Conservation (phyloP, 2,797 vertebrate species). For the Mergus octosetaceus region DNA sequence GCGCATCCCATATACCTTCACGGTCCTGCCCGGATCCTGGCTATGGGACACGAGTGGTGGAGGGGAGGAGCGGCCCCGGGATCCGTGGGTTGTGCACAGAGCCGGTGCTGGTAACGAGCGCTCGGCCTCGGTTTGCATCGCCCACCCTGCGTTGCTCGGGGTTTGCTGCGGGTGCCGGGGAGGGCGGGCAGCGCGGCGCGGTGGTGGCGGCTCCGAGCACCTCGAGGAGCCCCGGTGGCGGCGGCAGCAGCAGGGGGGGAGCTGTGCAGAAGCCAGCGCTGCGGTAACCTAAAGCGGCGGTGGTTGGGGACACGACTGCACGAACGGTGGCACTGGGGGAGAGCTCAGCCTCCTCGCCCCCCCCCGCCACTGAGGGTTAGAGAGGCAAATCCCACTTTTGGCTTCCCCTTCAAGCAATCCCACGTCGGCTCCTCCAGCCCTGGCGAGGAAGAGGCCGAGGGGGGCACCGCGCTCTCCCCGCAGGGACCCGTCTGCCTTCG, state of each 20-base stretch:
- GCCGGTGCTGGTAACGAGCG: rapidly evolving
- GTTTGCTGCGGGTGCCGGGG: neutral
- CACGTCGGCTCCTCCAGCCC: neutral
- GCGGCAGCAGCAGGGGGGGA: neutral
- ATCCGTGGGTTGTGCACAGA: neutral
- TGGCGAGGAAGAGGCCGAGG: neutral
- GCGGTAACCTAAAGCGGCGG: neutral
- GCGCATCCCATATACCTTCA: neutral
- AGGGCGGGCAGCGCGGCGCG: neutral
- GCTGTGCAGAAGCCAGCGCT: neutral
- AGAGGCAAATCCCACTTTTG: neutral
- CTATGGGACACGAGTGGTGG: rapidly evolving
- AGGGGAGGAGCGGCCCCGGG: neutral
- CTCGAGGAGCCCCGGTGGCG: neutral
- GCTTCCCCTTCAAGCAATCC: neutral
- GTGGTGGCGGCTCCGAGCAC: neutral
- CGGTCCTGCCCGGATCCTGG: neutral
- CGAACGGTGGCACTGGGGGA: neutral
- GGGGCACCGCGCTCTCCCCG: rapidly evolving
- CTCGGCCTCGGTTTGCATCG: rapidly evolving
- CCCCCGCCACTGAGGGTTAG: neutral
- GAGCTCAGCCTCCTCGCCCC: neutral
- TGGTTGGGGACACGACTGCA: neutral
- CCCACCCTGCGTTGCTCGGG: rapidly evolving
- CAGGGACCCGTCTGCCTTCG: neutral